Evolutionary conservation across 30 jellyfish, hydroid and myxozoan genomes (phyloP).

Genomic region (Clytia hemisphaerica): DNA sequence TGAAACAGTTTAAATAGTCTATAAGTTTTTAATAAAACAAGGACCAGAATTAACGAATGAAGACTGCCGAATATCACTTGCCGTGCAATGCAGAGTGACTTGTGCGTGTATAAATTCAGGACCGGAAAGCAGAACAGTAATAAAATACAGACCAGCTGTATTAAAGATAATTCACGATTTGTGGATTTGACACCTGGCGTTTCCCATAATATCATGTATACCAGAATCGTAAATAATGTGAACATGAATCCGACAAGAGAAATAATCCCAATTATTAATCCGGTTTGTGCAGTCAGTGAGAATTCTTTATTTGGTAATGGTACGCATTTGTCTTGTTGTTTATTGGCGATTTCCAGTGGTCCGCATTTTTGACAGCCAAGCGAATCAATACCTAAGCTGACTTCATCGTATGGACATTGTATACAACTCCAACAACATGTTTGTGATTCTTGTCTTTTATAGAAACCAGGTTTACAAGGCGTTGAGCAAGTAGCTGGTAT

Average conservation of each 20-base stretch:
- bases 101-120: slow-evolving; percentile 29
- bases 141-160: slow-evolving; percentile 39
- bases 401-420: slow-evolving; percentile 44
- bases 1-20: slow-evolving; percentile 52
- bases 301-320: slow-evolving; percentile 22
- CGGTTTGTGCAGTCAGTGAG: slow-evolving; percentile 20
- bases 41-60: slow-evolving; percentile 41
- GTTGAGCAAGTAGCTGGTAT: slow-evolving; percentile 48
- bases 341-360: slow-evolving; percentile 33
- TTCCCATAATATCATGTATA: slow-evolving; percentile 43
- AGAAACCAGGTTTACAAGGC: slow-evolving; percentile 80
- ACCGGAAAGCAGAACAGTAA: slow-evolving; percentile 46
- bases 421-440: slow-evolving; percentile 88
- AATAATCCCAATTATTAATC: slow-evolving; percentile 16
- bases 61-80: slow-evolving; percentile 50
- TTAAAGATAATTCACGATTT: slow-evolving; percentile 53
- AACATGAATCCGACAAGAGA: slow-evolving; percentile 43
- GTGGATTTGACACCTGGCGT: slow-evolving; percentile 74
- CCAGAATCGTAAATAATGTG: slow-evolving; percentile 18
- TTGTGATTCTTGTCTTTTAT: slow-evolving; percentile 40
- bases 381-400: slow-evolving; percentile 33
- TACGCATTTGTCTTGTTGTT: slow-evolving; percentile 44
- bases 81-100: slow-evolving; percentile 27
- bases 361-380: slow-evolving; percentile 43
- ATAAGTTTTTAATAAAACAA: slow-evolving; percentile 57